phyloP scores from a whole-genome alignment of 1,140 invertebrate species.

The Lepidurus apus region DNA sequence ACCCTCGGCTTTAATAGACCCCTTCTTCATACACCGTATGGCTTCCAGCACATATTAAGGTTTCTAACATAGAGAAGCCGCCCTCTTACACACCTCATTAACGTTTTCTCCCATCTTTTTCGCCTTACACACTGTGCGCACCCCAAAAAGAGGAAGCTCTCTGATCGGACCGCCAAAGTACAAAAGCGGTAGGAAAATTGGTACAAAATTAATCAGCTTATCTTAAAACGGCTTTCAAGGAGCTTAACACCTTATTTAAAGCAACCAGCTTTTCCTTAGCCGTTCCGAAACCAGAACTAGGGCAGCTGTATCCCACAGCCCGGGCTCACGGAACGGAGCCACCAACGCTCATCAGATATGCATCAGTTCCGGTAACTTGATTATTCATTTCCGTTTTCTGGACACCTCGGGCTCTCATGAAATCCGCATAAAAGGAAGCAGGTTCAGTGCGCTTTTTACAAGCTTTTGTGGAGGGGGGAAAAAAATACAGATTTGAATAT shows the following conservation, averaged over 20 bases:
- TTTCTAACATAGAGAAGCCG: not conserved
- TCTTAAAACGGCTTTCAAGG: no score
- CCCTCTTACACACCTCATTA: constrained; percentile 14
- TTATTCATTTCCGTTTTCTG: constrained; percentile 19
- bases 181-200: no score
- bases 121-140: not conserved
- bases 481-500: not conserved
- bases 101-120: not conserved
- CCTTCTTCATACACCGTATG: constrained; percentile 7
- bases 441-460: not conserved
- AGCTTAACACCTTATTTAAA: no score
- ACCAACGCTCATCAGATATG: not conserved
- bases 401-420: not conserved
- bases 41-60: not conserved
- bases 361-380: constrained; percentile 17
- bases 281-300: no score
- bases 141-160: no score
- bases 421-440: constrained; percentile 1
- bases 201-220: no score
- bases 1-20: constrained; percentile 13
- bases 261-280: no score
- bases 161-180: no score
- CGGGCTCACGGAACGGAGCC: not conserved
- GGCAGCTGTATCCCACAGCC: no score
- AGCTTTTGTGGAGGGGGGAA: not conserved